Base-by-base conservation (phyloP, 2,888 invertebrate species). In the Caenorhabditis becei region DNA sequence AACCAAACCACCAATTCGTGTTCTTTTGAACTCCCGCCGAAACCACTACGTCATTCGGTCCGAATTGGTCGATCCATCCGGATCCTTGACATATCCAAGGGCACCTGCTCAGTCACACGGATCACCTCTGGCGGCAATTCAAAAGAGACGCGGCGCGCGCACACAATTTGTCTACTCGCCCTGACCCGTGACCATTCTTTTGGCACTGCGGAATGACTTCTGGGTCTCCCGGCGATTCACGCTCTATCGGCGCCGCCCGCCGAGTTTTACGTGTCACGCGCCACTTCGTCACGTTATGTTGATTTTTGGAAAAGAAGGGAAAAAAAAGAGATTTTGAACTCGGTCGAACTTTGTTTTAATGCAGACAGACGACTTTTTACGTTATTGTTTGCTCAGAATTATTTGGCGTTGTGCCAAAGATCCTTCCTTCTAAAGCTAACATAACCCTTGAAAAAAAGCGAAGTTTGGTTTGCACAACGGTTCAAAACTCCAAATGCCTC, bases 181-280 rank as follows among this genome's bases (percentile, higher is more conserved):
- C 8, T 49, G 49, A 53, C 71, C 44, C 71, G 71, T 71, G 62
- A 71, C 54, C 54, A 71, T 71, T 71, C 71, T 71, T 71, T 62
- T 71, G 71, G 71, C 71, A 71, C 37, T 44, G 56, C 44, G 47
- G 69, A 53, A 58, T 54, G 37, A 61, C 71, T 61, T 41, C 16
- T 5, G 41, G 2, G 14, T 16, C 37, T 62, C 71, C 61, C 51
- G 41, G 18, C 62, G 49, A 71, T 61, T 70, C 20, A 10, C 20
- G 16, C 24, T 7, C 7, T 61, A n/a, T 61, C 2, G 28, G 18
- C 41, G 7, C 5, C 4, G 32, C 10, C 10, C 32, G 10, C 3
- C 3, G 7, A 26, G 16, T 41, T 71, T 41, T 71, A n/a, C n/a
- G n/a, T n/a, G 59, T 70, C 69, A 70, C 69, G 49, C 16, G 61